Conservation (phyloP, 2,888 invertebrate species). For the Muscina levida region DNA sequence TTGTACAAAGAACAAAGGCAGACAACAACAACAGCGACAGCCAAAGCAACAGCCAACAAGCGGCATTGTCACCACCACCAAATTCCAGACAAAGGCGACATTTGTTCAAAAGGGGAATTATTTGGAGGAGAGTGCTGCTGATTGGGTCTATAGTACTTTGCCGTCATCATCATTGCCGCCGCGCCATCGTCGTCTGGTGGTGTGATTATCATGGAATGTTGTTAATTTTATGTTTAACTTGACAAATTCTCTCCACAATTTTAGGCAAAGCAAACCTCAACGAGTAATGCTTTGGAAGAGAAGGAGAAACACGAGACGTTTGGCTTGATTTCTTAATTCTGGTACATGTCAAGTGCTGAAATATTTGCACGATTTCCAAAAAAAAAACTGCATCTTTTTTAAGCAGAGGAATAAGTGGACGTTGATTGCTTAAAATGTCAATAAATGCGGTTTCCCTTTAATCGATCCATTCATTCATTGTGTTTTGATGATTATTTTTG, state of each 20-base stretch:
- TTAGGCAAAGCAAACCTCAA: not conserved
- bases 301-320: no score
- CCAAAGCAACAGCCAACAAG: not conserved
- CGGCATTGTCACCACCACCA: not conserved
- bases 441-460: not conserved
- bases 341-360: no score
- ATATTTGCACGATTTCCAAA: slow-evolving; percentile 16
- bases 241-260: slow-evolving; percentile 39
- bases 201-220: slow-evolving; percentile 39
- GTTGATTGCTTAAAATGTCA: not conserved
- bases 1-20: slow-evolving; percentile 13
- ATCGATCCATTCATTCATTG: slow-evolving; percentile 10
- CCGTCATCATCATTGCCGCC: not conserved
- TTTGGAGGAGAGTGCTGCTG: not conserved
- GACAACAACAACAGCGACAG: not conserved
- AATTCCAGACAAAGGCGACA: slow-evolving; percentile 34
- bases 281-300: no score
- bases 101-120: not conserved
- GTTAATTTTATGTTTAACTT: slow-evolving; percentile 47
- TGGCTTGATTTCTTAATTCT: no score
- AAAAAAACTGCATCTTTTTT: not conserved
- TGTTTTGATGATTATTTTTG: not conserved
- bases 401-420: not conserved
- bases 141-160: not conserved
- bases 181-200: slow-evolving; percentile 1